A percentile compares a stretch with the other conserved stretches of the same genome.
Conservation (phyloP, 2,888 invertebrate genomes). For the Oxytorus armatus region DNA sequence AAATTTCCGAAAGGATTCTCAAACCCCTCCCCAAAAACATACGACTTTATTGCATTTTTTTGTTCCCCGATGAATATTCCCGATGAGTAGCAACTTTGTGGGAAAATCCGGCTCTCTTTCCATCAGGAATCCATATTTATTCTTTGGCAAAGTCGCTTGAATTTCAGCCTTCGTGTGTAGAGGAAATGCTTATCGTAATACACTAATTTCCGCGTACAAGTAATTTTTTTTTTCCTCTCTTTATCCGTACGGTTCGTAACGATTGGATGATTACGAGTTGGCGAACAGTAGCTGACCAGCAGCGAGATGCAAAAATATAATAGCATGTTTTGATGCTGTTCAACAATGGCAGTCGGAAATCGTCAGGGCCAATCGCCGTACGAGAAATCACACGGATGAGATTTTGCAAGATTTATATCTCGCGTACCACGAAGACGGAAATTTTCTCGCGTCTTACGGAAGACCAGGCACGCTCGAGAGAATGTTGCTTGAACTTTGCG, state of each 20-base stretch:
- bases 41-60: too few species aligned
- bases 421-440: constrained; percentile 1
- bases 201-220: constrained; percentile 21
- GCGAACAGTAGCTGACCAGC: constrained; percentile 1
- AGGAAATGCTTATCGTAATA: background rate
- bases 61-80: too few species aligned
- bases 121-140: background rate
- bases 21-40: too few species aligned
- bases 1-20: too few species aligned
- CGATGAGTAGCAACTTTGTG: too few species aligned
- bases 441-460: background rate
- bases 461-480: background rate
- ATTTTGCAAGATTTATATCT: background rate
- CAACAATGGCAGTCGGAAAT: constrained; percentile 53
- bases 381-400: too few species aligned
- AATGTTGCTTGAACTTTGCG: too few species aligned
- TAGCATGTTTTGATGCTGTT: constrained; percentile 23
- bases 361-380: constrained; percentile 49
- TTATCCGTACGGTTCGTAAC: constrained; percentile 22
- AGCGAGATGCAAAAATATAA: constrained; percentile 22
- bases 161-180: constrained; percentile 12
- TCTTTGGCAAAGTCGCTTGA: constrained; percentile 14
- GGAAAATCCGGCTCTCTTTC: background rate
- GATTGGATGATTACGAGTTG: constrained; percentile 10
- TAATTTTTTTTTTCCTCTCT: background rate